These are phyloP conservation scores for Troides aeacus DNA, from an alignment of 2,888 invertebrate genomes.

Conservation along the genomic window DNA sequence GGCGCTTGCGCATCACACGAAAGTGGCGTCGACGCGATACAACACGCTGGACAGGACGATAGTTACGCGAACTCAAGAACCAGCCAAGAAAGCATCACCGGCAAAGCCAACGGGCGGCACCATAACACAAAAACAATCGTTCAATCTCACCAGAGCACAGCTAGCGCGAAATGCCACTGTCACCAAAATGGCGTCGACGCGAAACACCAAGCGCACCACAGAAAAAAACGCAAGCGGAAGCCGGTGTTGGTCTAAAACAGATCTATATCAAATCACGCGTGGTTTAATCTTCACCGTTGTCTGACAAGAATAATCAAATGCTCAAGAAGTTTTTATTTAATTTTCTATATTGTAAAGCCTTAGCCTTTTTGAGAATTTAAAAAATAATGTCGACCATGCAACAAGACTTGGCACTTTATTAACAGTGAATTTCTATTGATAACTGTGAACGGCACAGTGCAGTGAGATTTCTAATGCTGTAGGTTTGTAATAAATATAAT, in stretches of 20 bases:
- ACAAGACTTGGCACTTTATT: slow-evolving; percentile 47
- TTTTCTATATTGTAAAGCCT: slow-evolving; percentile 33
- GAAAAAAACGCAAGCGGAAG: slow-evolving; percentile 64
- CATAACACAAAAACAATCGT: neutral
- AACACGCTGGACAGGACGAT: slow-evolving; percentile 26
- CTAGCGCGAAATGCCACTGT: slow-evolving; percentile 3
- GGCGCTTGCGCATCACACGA: slow-evolving; percentile 37
- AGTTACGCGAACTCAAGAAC: slow-evolving; percentile 10
- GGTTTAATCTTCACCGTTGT: slow-evolving; percentile 37
- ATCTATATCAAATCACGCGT: slow-evolving; percentile 32
- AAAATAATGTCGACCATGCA: slow-evolving; percentile 43
- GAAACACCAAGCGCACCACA: slow-evolving; percentile 38
- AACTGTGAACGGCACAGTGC: slow-evolving; percentile 50
- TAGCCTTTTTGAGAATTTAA: slow-evolving; percentile 37
- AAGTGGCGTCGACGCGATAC: slow-evolving; percentile 35
- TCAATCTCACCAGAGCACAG: neutral
- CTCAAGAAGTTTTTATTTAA: slow-evolving; percentile 47
- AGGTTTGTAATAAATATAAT: slow-evolving; percentile 30
- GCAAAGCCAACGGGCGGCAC: slow-evolving; percentile 8
- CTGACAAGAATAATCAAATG: slow-evolving; percentile 37
- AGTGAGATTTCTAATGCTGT: slow-evolving; percentile 62
- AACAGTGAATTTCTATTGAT: slow-evolving; percentile 31
- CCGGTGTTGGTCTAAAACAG: slow-evolving; percentile 65
- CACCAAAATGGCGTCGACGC: slow-evolving; percentile 33
- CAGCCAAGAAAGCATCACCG: slow-evolving; percentile 23